A percentile compares a stretch with the other conserved stretches of the same genome.
Evolutionary conservation across 2,888 invertebrate species (phyloP).

Genomic region (Mythimna vitellina): DNA sequence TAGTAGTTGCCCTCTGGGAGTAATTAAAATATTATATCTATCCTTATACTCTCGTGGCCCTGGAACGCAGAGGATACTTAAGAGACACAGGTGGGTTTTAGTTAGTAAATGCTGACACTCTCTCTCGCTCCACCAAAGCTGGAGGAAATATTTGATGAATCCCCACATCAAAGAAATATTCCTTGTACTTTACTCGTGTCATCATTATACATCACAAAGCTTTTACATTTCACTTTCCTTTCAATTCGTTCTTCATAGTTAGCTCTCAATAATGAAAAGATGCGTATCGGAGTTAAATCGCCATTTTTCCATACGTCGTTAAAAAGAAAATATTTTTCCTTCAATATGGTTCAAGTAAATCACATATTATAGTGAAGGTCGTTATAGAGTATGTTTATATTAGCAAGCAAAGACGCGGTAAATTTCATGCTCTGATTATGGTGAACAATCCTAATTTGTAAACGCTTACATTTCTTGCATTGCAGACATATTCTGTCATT

Average conservation of each 20-base stretch:
- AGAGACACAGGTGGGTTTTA: no score
- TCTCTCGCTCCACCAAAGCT: no score
- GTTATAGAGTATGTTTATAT: constrained; percentile 32
- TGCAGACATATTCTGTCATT: constrained; percentile 43
- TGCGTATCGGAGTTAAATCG: constrained; percentile 1
- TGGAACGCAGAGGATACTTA: no score
- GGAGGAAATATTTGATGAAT: no score
- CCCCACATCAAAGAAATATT: no score
- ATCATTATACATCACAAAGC: background rate
- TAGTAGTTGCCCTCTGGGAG: background rate
- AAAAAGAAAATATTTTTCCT: constrained; percentile 16
- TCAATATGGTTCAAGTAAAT: constrained; percentile 22
- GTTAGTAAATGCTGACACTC: no score
- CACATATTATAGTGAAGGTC: constrained; percentile 48
- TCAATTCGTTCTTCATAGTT: constrained; percentile 23
- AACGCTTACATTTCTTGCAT: constrained; percentile 35
- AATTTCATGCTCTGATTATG: constrained; percentile 56
- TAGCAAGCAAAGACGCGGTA: constrained; percentile 41
- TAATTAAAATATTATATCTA: background rate
- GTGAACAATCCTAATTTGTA: constrained; percentile 51
- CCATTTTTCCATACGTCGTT: background rate
- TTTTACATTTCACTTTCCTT: constrained; percentile 4
- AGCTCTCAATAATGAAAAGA: constrained; percentile 17
- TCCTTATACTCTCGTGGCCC: no score
- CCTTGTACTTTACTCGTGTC: background rate